These are phyloP conservation scores for Synergus laeviventris DNA, from an alignment of 2,888 invertebrate species.

Conservation along the genomic window DNA sequence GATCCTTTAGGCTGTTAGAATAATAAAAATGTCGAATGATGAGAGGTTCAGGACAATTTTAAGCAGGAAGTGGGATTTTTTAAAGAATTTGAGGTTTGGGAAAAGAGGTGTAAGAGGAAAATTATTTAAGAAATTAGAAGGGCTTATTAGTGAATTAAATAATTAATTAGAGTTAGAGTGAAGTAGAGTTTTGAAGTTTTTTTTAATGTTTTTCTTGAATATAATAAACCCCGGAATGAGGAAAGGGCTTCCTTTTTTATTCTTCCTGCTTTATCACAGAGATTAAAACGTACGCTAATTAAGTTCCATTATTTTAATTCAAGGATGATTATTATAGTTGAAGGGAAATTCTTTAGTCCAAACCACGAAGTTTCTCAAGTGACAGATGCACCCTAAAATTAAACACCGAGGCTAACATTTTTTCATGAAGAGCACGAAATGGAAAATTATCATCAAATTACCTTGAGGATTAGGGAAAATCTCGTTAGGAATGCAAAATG, in stretches of 20 bases:
- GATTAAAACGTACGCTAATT: slow-evolving; percentile 18
- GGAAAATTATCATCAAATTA: neutral
- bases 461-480: neutral
- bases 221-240: slow-evolving; percentile 18
- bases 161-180: neutral
- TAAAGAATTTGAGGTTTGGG: neutral
- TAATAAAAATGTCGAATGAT: neutral
- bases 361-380: slow-evolving; percentile 20
- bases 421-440: neutral
- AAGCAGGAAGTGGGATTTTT: neutral
- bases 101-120: neutral
- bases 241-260: slow-evolving; percentile 15
- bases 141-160: neutral
- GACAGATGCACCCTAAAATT: slow-evolving; percentile 27
- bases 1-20: slow-evolving; percentile 26
- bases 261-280: neutral
- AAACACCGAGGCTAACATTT: neutral
- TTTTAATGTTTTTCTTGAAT: neutral
- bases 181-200: neutral
- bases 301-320: slow-evolving; percentile 18
- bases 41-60: neutral
- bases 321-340: slow-evolving; percentile 31
- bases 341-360: slow-evolving; percentile 16
- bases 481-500: neutral
- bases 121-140: neutral